These are phyloP conservation scores for Lycocerus yunnanus DNA, from an alignment of 2,888 invertebrate genomes.

Conservation along the genomic window DNA sequence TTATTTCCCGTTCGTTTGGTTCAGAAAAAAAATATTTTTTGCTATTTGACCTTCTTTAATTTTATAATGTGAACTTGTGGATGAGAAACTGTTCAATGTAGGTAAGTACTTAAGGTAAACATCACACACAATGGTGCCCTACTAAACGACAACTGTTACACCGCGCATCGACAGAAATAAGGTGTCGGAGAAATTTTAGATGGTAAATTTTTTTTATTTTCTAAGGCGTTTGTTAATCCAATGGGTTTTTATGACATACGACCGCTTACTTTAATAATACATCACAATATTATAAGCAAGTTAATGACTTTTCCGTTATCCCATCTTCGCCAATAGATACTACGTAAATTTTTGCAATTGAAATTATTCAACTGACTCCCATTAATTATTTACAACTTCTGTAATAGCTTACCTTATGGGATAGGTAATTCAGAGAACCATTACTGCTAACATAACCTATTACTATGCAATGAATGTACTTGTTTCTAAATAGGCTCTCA, in stretches of 20 bases:
- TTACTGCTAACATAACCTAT: background rate
- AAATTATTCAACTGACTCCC: background rate
- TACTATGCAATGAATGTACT: background rate
- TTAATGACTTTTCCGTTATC: background rate
- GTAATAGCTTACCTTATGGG: background rate
- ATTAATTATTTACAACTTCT: background rate
- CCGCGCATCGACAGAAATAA: background rate
- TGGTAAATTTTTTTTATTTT: background rate
- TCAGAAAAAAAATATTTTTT: background rate
- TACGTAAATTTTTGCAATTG: background rate
- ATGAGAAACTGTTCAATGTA: background rate
- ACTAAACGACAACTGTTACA: conserved; percentile 2
- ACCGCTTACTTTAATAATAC: background rate
- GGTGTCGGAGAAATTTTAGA: background rate
- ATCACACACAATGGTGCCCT: background rate
- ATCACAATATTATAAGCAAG: background rate
- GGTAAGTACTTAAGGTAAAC: background rate
- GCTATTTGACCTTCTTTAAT: conserved; percentile 1
- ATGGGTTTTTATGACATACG: no score
- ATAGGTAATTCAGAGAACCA: background rate
- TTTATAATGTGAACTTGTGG: background rate
- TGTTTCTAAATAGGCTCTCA: background rate
- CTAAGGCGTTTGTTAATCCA: background rate
- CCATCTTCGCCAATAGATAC: no score
- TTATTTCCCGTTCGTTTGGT: background rate